Evolutionary conservation across 2,888 invertebrate genomes (phyloP).

Genomic region (Yponomeuta plumbellus): DNA sequence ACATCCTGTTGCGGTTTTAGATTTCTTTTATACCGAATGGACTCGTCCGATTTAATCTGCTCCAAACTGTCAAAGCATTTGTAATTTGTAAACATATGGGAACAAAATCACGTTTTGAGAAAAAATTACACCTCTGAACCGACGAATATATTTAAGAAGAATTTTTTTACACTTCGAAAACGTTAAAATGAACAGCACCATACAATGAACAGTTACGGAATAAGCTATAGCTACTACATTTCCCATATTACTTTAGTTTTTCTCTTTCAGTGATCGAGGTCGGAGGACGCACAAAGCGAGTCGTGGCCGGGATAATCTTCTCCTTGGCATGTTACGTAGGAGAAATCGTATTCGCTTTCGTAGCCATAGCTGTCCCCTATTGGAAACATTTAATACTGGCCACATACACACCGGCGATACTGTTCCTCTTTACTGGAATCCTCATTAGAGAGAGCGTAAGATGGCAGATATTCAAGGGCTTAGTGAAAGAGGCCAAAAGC

Average conservation of each 20-base stretch:
- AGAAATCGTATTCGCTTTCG: conserved; percentile 50
- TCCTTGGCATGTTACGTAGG: conserved; percentile 55
- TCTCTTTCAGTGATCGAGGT: conserved; percentile 56
- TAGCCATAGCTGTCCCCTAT: conserved; percentile 49
- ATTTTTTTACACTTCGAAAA: too few relatives aligned
- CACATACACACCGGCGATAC: conserved; percentile 45
- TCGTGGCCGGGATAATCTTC: conserved; percentile 52
- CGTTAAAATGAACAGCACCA: too few relatives aligned
- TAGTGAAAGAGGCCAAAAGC: conserved; percentile 42
- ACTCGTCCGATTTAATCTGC: too few relatives aligned
- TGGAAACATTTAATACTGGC: conserved; percentile 53
- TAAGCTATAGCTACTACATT: background rate
- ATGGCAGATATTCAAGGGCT: conserved; percentile 56
- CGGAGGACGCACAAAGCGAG: conserved; percentile 54
- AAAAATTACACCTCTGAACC: too few relatives aligned
- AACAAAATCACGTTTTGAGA: too few relatives aligned
- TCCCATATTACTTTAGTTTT: conserved; percentile 4
- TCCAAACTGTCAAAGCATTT: too few relatives aligned
- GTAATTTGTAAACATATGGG: too few relatives aligned
- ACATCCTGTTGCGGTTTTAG: too few relatives aligned
- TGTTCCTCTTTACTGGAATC: conserved; percentile 42
- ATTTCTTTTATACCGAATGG: too few relatives aligned
- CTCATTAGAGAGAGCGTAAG: conserved; percentile 51
- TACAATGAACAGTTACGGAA: too few relatives aligned
- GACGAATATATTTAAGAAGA: too few relatives aligned